These are phyloP conservation scores for Deilephila porcellus DNA, from an alignment of 2,888 invertebrate genomes.

Conservation along the genomic window DNA sequence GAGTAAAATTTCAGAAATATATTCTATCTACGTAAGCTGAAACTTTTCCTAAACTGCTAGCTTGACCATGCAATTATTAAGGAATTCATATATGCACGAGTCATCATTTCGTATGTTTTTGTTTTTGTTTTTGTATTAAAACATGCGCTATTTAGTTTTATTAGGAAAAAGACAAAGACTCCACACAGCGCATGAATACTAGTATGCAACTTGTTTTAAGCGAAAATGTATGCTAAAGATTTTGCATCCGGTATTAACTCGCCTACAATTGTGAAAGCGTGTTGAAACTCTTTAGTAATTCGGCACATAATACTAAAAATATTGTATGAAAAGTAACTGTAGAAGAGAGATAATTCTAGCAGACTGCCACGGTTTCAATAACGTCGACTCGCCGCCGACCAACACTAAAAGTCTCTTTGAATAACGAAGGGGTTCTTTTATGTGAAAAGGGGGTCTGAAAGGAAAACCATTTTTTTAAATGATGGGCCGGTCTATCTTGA, in stretches of 20 bases:
- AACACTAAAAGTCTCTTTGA: conserved; percentile 73
- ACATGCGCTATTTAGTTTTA: conserved; percentile 14
- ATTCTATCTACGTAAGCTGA: neutral
- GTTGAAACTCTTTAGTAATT: conserved; percentile 14
- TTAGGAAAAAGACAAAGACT: conserved; percentile 1
- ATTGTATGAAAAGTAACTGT: conserved; percentile 43
- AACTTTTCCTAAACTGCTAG: neutral
- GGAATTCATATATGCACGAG: neutral
- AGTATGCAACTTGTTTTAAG: conserved; percentile 4
- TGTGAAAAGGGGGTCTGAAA: conserved; percentile 69
- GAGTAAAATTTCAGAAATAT: neutral
- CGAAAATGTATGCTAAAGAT: neutral
- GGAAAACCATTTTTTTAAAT: conserved; percentile 76
- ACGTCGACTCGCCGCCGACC: conserved; percentile 56
- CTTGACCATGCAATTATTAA: neutral
- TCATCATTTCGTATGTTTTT: neutral
- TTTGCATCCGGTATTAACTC: conserved; percentile 12
- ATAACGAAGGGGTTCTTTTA: conserved; percentile 79
- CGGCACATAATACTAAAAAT: conserved; percentile 30
- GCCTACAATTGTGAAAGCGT: conserved; percentile 1
- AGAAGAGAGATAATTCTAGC: conserved; percentile 54
- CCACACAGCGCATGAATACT: neutral
- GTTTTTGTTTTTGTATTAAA: neutral
- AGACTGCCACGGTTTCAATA: conserved; percentile 56
- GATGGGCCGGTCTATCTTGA: conserved; percentile 71